These are phyloP conservation scores for Amphimedon queenslandica DNA, from an alignment of 37 sponge, comb jelly and placozoan species.

Conservation along the genomic window DNA sequence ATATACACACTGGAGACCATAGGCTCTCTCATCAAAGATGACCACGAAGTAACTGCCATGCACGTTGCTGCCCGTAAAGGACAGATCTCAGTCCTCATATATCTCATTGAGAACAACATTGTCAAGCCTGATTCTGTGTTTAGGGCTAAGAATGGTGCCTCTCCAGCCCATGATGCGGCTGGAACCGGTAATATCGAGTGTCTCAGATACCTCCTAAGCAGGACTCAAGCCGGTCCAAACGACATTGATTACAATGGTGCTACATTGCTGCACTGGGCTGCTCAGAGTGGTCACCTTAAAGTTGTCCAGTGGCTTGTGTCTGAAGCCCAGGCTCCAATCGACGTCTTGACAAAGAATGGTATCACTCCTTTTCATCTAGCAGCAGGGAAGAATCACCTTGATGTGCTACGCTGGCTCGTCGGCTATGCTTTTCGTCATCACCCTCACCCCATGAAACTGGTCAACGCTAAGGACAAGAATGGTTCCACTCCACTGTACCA, in stretches of 20 bases:
- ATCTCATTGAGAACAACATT: slow-evolving; percentile 62
- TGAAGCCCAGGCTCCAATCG: slow-evolving; percentile 65
- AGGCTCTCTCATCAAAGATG: slow-evolving; percentile 61
- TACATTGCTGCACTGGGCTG: slow-evolving; percentile 94
- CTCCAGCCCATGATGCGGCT: slow-evolving; percentile 92
- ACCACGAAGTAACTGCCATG: slow-evolving; percentile 81
- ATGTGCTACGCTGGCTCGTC: slow-evolving; percentile 63
- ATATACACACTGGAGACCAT: slow-evolving; percentile 72
- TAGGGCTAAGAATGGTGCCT: slow-evolving; percentile 83
- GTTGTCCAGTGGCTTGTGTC: slow-evolving; percentile 70
- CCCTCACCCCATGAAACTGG: slow-evolving; percentile 41
- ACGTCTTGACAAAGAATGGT: slow-evolving; percentile 62
- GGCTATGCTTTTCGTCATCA: slow-evolving; percentile 35
- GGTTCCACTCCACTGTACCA: slow-evolving; percentile 88
- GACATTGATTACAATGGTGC: slow-evolving; percentile 73
- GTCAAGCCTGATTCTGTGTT: slow-evolving; percentile 24
- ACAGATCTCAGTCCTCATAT: slow-evolving; percentile 68
- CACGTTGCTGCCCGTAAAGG: slow-evolving; percentile 88
- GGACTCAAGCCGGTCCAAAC: slow-evolving; percentile 58
- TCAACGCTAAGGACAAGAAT: slow-evolving; percentile 74
- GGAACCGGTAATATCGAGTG: slow-evolving; percentile 89
- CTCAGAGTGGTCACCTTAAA: slow-evolving; percentile 71
- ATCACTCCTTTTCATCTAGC: slow-evolving; percentile 81
- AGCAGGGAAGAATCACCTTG: slow-evolving; percentile 74
- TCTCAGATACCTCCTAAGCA: slow-evolving; percentile 71